Evolutionary conservation across 2,797 vertebrate species (phyloP), one percentile per base, ranked within the genome.

Genomic region (Diglossa cyanea): DNA sequence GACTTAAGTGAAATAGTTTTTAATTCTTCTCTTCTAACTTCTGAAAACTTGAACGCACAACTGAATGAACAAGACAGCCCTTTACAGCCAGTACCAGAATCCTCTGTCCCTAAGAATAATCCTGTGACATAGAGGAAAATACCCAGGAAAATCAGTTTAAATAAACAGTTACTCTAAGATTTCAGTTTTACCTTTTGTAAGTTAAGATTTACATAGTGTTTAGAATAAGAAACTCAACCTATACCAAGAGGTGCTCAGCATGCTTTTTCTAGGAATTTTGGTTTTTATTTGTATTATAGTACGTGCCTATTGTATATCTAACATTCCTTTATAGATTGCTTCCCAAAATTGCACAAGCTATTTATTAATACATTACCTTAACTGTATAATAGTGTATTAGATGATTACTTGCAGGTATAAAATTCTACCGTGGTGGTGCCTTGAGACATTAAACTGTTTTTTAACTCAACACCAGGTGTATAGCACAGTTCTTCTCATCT

Each of bases 401-500:
- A 94, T 86, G 65, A 95, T 96, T 97, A 94, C 95, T 96, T 96
- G 95, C 97, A 98, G 97, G 97, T 98, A 96, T 93, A 97, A 97
- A 97, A 98, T 98, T 96, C 95, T 97, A 97, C 97, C 97, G 89
- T 98, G 97, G 97, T 97, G 97, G 99, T 99, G 99, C 99, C 99
- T 99, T 99, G 98, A 98, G 97, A 98, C 97, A 98, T 98, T 97
- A 97, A 96, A 98, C 96, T 94, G 93, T 97, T 97, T 98, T 97
- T 95, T 97, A 97, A 97, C 84, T 97, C 81, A 90, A 94, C 78
- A 77, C 75, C 91, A 96, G 94, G 92, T 93, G 91, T 93, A 94
- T 92, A 93, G 88, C 93, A 95, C 79, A 95, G 67, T 96, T 97
- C 96, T 97, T 97, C 93, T 92, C 94, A 94, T 87, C 78, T 97